phyloP scores from a whole-genome alignment of 2,888 invertebrate genomes.

The Trachelus stipa region DNA sequence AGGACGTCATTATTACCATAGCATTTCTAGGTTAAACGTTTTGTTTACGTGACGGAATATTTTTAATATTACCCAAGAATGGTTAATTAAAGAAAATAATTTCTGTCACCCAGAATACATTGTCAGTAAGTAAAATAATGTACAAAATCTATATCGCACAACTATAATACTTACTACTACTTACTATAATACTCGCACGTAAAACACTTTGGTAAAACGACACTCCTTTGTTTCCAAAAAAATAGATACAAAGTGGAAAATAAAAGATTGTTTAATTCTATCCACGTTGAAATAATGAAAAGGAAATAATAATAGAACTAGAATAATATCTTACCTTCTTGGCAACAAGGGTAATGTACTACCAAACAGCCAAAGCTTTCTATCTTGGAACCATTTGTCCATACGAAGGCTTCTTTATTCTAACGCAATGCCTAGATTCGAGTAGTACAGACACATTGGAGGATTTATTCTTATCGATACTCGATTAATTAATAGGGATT shows the following conservation, averaged over 20 bases:
- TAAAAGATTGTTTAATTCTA: neutral
- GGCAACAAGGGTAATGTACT: conserved; percentile 88
- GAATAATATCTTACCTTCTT: conserved; percentile 74
- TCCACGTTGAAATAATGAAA: neutral
- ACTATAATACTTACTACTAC: too few relatives aligned
- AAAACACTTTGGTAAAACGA: neutral
- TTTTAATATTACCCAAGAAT: neutral
- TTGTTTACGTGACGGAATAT: neutral
- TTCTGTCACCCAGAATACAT: neutral
- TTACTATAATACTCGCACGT: too few relatives aligned
- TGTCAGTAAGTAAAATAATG: too few relatives aligned
- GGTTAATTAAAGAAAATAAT: neutral
- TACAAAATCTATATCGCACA: too few relatives aligned
- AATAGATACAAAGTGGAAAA: neutral
- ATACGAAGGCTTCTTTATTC: conserved; percentile 68
- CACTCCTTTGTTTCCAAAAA: neutral
- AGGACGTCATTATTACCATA: neutral
- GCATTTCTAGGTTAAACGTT: neutral
- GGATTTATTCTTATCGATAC: neutral
- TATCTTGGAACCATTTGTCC: conserved; percentile 95
- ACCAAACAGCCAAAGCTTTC: conserved; percentile 91
- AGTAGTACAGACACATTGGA: neutral
- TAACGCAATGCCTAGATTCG: neutral
- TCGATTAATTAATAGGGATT: neutral
- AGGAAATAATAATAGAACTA: neutral